Evolutionary conservation across 2,888 invertebrate genomes (phyloP).

Genomic region (Ganaspis brasiliensis): DNA sequence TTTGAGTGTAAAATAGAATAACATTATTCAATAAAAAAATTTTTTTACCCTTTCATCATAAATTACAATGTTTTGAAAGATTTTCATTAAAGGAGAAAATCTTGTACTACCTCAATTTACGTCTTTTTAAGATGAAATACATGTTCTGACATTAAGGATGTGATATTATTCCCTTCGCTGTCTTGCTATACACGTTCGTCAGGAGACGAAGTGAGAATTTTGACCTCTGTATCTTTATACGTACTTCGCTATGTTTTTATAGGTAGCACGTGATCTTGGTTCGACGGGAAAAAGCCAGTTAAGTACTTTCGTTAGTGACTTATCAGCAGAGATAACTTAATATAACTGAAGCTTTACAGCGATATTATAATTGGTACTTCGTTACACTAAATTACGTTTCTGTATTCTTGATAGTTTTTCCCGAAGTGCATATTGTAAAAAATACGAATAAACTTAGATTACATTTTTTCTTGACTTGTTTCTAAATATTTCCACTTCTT

Average conservation of each 20-base stretch:
- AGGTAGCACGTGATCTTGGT: slow-evolving; percentile 29
- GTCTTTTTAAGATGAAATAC: background rate
- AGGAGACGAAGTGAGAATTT: slow-evolving; percentile 29
- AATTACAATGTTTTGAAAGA: background rate
- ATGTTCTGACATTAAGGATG: slow-evolving; percentile 3
- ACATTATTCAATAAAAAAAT: no score
- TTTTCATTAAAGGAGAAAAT: background rate
- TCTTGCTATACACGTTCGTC: background rate
- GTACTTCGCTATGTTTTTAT: slow-evolving; percentile 28
- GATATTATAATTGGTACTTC: slow-evolving; percentile 21
- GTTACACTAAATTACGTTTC: background rate
- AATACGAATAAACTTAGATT: no score
- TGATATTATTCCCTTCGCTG: background rate
- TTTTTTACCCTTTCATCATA: background rate
- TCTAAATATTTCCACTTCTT: no score
- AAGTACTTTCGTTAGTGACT: slow-evolving; percentile 33
- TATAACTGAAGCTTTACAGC: background rate
- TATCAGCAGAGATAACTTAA: slow-evolving; percentile 26
- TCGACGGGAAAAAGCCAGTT: slow-evolving; percentile 23
- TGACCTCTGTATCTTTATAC: slow-evolving; percentile 34
- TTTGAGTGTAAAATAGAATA: background rate
- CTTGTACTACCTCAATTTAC: background rate
- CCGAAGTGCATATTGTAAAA: no score
- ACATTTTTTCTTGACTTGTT: no score
- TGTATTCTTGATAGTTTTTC: background rate